Percentiles rank a stretch among this genome's conserved stretches.
phyloP scores from a whole-genome alignment of 2,797 vertebrate species.

The Scolopax rusticola region DNA sequence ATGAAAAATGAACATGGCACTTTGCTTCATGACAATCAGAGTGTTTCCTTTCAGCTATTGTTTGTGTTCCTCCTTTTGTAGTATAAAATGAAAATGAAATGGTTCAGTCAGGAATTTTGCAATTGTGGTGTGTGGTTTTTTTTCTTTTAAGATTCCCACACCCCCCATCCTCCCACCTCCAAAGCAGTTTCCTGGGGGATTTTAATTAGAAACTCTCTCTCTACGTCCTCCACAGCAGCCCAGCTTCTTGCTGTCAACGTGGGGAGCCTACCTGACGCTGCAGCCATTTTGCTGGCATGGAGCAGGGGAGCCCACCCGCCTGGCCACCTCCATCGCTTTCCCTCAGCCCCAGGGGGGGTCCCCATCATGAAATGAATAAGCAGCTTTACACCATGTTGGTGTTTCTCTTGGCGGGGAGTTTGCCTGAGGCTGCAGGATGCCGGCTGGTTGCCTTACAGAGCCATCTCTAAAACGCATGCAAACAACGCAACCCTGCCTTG shows the following conservation, averaged over 20 bases:
- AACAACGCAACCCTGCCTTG: not conserved
- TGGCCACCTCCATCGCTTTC: not conserved
- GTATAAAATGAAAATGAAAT: not conserved
- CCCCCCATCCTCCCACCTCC: not conserved
- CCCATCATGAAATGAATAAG: not conserved
- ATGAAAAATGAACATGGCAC: not conserved
- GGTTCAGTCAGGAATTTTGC: conserved; percentile 29
- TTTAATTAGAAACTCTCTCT: not conserved
- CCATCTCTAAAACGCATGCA: not conserved
- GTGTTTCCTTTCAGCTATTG: conserved; percentile 48
- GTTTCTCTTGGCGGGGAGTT: not conserved
- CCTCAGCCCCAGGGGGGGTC: not conserved
- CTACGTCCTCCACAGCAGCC: not conserved
- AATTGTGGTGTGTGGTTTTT: not conserved
- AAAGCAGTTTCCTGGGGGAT: not conserved
- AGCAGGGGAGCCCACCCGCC: not conserved
- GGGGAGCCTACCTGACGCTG: not conserved
- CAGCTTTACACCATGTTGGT: not conserved
- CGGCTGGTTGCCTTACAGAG: not conserved
- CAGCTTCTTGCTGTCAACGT: not conserved
- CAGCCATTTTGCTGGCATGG: not conserved
- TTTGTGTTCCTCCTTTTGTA: not conserved
- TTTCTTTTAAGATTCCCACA: too few species aligned
- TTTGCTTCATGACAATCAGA: not conserved
- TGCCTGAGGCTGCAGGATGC: not conserved